Base-by-base conservation (phyloP, 2,888 invertebrate genomes). In the Drosophila subquinaria region DNA sequence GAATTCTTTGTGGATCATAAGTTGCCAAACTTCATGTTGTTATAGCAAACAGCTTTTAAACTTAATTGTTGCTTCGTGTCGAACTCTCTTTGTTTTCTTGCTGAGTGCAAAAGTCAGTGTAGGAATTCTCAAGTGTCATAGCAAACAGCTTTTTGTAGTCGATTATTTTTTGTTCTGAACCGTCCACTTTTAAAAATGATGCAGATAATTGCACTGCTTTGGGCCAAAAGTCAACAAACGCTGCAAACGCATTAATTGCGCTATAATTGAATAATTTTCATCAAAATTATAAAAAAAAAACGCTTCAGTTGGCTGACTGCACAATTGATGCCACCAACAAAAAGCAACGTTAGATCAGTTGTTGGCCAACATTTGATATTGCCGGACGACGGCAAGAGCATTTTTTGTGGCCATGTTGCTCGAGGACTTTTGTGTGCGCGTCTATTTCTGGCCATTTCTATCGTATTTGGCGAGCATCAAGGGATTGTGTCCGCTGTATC, bases 391-490 rank as follows among this genome's bases (percentile, higher is more conserved):
- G 5, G 6, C 5, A 38, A 0, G 1, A 4, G 11, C 5, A 23
- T 27, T 11, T 36, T 2, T 36, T 0, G 13, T 23, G 40, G 40
- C 36, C 53, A 67, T 65, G 92, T 73, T 88, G 66, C 73, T 92
- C 75, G 82, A 84, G 33, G 90, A 92, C 73, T 85, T 93, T 47
- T 93, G 93, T 73, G 81, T 90, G 15, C 93, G 92, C 80, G 81
- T 93, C 52, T 92, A 90, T 61, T 88, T 93, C 51, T 92, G 91
- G 91, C 93, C 93, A 42, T 87, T 92, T 68, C 77, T 93, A 0
- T 91, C 92, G 13, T 92, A 93, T 71, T 74, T 93, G 77, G 93
- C 93, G 20, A 91, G 88, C 48, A 75, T 92, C 9, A 93, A 93
- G 78, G 93, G 93, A 36, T 74, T 92, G 62, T 93, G 93, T 68